Base-by-base conservation (phyloP, 2,888 invertebrate species). In the Eustalomyia histrio region DNA sequence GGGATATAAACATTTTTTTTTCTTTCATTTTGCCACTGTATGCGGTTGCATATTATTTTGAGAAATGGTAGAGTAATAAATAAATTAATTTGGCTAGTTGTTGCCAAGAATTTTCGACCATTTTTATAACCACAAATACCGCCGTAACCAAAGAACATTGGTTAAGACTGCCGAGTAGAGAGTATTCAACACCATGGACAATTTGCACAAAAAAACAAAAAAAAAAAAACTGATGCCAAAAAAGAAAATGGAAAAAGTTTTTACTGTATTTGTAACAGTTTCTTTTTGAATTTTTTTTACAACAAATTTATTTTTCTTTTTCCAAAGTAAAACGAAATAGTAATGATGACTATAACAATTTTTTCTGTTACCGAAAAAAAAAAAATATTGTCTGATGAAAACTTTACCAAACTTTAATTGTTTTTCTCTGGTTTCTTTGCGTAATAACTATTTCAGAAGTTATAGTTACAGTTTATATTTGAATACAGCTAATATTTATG, bases 81-180 rank as follows among this genome's bases (percentile, higher is more conserved):
- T 82, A 82, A 82, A 80, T 82, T 82, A 82, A 82, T 80, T 80
- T 83, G 80, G 76, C 73, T 75, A 76, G 83, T 83, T 76, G 82
- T 71, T 82, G 83, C 83, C 83, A 83, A 80, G 75, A 82, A 82
- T 68, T 68, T 80, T 83, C 78, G 83, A 83, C 80, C 83, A 83
- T 68, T 75, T 78, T 72, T 78, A 67, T 35, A 78, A 79, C 82
- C 83, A 79, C 83, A 81, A 83, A 79, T 76, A 79, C 82, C 79
- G 74, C 76, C 63, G 72, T 75, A 83, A 83, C 82, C 83, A 69
- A 76, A 68, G 71, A 83, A 75, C 79, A 58, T 72, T 76, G 83
- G 76, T 82, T 81, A 53, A 55, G 8, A 67, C 33, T 55, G 29
- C 18, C 55, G 24, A 67, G 53, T 29, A 63, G 24, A 21, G 39